Evolutionary conservation across 2,113 vertebrate genomes (phyloP), one percentile per base, ranked within the genome.

Genomic region (Hemiscyllium ocellatum): DNA sequence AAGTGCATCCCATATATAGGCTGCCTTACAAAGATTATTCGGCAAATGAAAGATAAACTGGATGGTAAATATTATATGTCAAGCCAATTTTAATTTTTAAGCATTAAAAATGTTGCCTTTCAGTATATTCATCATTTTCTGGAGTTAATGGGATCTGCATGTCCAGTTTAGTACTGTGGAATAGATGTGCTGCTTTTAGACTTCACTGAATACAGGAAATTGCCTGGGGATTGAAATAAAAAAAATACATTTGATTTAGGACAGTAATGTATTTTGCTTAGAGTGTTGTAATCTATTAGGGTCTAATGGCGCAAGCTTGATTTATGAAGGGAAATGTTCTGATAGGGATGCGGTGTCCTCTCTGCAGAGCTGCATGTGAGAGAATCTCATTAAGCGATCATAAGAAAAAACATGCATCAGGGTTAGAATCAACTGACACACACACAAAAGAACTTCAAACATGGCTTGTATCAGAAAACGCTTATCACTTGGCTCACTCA

Each of bases 391-490:
- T 72, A 95, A 19, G 42, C 4, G 24, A 95, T 72, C 42, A 72
- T 95, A 47, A 93, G 94, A 70, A 72, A 70, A 95, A 70, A 76
- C 42, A 70, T 50, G 94, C 37, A 95, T 95, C 94, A 95, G 94
- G 13, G 69, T 29, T 52, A 72, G 69, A 42, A 72, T 95, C 94
- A 69, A 24, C 42, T 26, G 2, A 24, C 42, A 50, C 93, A 95
- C 20, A 22, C 94, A 52, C 66, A 76, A 52, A 70, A 26, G 69
- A 70, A 70, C 69, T 95, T 70, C 42, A 95, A 95, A 95, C 52
- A 95, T 19, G 13, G 6, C 37, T 95, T 50, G 24, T 52, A 22
- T 95, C 37, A 95, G 42, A 95, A 72, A 19, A 42, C 17, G 56
- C 37, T 4, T 37, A 66, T 66, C 89, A 68, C 17, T 91, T 91